Conservation (phyloP, 2,888 invertebrate species). For the Chironomus riparius region DNA sequence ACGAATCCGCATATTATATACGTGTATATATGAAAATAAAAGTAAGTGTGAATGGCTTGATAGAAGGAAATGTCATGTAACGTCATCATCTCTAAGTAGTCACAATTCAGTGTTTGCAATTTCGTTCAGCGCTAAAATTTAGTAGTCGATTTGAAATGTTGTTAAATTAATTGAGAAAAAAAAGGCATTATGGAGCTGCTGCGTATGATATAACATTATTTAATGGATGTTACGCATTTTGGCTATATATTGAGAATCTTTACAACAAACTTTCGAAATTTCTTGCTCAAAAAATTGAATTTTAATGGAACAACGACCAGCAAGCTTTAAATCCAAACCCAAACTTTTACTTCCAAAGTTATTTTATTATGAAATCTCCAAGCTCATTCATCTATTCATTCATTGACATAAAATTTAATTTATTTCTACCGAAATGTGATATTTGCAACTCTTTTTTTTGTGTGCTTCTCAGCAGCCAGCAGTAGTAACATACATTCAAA, state of each 20-base stretch:
- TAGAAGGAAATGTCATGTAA: slow-evolving; percentile 21
- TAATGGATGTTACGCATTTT: too few relatives aligned
- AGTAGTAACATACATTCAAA: neutral
- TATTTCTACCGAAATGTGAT: neutral
- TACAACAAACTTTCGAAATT: neutral
- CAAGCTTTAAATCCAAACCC: neutral
- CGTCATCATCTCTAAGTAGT: neutral
- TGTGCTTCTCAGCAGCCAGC: neutral
- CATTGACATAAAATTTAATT: neutral
- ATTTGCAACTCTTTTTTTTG: neutral
- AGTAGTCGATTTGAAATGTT: neutral
- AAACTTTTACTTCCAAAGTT: neutral
- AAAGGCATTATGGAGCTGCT: too few relatives aligned
- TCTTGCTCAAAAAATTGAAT: neutral
- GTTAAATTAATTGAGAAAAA: neutral
- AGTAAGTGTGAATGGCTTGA: slow-evolving; percentile 10
- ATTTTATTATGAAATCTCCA: neutral
- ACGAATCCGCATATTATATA: slow-evolving; percentile 10
- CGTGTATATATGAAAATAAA: neutral
- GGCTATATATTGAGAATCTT: neutral
- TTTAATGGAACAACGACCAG: neutral
- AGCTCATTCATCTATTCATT: neutral
- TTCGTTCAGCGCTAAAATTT: neutral
- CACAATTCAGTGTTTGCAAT: neutral
- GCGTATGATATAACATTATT: too few relatives aligned